A percentile compares a stretch with the other conserved stretches of the same genome.
These are phyloP conservation scores for Trinorchestia longiramus DNA, from an alignment of 1,140 invertebrate species.

Conservation along the genomic window DNA sequence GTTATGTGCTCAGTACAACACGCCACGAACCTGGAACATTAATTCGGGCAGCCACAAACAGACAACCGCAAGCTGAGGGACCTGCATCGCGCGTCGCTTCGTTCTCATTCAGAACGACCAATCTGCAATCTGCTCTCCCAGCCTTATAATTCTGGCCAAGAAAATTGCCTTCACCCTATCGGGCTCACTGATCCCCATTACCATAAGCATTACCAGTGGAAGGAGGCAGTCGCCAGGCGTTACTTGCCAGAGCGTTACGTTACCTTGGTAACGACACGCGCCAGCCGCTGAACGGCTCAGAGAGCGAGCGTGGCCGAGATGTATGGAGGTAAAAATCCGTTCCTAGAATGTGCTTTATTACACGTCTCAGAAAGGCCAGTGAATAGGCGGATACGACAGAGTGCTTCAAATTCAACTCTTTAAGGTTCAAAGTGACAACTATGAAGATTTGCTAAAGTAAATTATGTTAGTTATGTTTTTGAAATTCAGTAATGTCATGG, in stretches of 20 bases:
- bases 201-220: neutral
- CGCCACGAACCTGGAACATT: neutral
- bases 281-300: neutral
- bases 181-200: neutral
- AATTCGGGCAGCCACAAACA: neutral
- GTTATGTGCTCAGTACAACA: neutral
- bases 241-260: neutral
- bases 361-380: neutral
- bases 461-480: neutral
- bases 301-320: neutral
- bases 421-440: neutral
- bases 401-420: neutral
- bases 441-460: neutral
- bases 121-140: constrained; percentile 6
- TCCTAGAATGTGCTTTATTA: neutral
- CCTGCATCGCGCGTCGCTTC: neutral
- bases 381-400: neutral
- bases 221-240: neutral
- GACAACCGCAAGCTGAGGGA: neutral
- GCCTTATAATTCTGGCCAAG: neutral
- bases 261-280: neutral
- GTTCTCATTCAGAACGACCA: neutral
- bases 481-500: neutral
- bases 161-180: constrained; percentile 7
- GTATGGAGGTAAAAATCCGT: neutral